Evolutionary conservation across 2,888 invertebrate genomes (phyloP), one percentile per base, ranked within the genome.

Genomic region (Ellobium chinense): DNA sequence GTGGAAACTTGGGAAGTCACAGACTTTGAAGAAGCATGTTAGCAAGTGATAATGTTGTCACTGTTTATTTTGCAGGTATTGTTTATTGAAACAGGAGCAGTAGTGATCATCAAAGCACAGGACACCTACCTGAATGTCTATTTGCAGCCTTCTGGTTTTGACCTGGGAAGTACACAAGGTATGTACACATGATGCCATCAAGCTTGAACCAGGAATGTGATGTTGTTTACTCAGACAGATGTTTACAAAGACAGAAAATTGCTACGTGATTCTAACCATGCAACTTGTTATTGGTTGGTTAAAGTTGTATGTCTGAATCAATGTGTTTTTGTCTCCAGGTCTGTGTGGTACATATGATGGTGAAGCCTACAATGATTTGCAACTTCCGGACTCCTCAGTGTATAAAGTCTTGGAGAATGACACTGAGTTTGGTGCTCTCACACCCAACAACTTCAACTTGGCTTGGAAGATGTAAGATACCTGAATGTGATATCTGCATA

Each of bases 311-410:
- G 36, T 65, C 36, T 65, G 9, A 65, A 65, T 27, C 4, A n/a
- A 27, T 7, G 18, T 46, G 18, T 21, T 54, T 69, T 72, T 39
- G 9, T 36, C 2, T 63, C 18, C 69, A 82, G 86, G 86, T n/a
- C 73, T 85, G 56, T 86, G 85, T 79, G 86, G 86, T 27, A 24
- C 60, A 27, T 83, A 68, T 68, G 82, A 86, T 65, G 62, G 62
- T 18, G 56, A 84, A 34, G 63, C 46, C 21, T 76, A 78, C 66
- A 82, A 85, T 78, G 86, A 86, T 46, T 74, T 85, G 2, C 27
- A 58, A 1, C 39, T 77, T 34, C 83, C 82, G 2, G 29, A 83
- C 37, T 82, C 82, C 12, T 9, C 65, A 21, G 18, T 63, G 29
- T 84, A 85, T 75, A 27, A 36, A 14, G 18, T 80, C 12, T 21